A percentile compares a stretch with the other conserved stretches of the same genome.
These are phyloP conservation scores for Stratiolaelaps scimitus DNA, from an alignment of 1,140 invertebrate genomes.

Conservation along the genomic window DNA sequence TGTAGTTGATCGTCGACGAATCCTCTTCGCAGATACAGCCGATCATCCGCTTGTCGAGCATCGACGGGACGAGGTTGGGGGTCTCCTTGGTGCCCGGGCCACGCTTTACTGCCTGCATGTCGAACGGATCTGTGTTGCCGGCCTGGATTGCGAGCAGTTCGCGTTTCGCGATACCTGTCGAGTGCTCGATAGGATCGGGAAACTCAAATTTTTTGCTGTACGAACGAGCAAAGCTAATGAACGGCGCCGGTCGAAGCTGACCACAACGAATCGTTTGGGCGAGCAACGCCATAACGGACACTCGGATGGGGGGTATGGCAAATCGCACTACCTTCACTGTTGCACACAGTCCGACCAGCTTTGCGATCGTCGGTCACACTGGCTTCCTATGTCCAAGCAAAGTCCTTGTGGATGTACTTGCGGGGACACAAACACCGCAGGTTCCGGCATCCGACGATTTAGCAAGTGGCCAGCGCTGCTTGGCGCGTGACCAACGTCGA, in stretches of 20 bases:
- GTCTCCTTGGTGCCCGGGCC: conserved; percentile 64
- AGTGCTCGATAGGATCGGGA: conserved; percentile 71
- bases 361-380: too few relatives aligned
- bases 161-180: conserved; percentile 78
- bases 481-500: too few relatives aligned
- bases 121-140: conserved; percentile 84
- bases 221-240: not conserved
- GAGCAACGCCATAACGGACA: not conserved
- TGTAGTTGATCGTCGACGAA: conserved; percentile 70
- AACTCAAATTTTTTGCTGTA: conserved; percentile 28
- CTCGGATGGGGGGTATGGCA: too few relatives aligned
- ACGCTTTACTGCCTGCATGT: conserved; percentile 64
- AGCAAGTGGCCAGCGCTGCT: not conserved
- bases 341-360: not conserved
- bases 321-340: conserved; percentile 2
- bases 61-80: conserved; percentile 78
- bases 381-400: not conserved
- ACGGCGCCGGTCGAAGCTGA: not conserved
- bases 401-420: conserved; percentile 22
- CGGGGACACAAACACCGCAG: conserved; percentile 22
- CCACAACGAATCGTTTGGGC: not conserved
- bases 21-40: conserved; percentile 96
- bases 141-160: conserved; percentile 67
- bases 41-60: conserved; percentile 71
- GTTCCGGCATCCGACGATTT: conserved; percentile 1